Percentiles rank a stretch among this genome's conserved stretches.
phyloP scores from a whole-genome alignment of 2,888 invertebrate genomes.

The Phytoseiulus persimilis region DNA sequence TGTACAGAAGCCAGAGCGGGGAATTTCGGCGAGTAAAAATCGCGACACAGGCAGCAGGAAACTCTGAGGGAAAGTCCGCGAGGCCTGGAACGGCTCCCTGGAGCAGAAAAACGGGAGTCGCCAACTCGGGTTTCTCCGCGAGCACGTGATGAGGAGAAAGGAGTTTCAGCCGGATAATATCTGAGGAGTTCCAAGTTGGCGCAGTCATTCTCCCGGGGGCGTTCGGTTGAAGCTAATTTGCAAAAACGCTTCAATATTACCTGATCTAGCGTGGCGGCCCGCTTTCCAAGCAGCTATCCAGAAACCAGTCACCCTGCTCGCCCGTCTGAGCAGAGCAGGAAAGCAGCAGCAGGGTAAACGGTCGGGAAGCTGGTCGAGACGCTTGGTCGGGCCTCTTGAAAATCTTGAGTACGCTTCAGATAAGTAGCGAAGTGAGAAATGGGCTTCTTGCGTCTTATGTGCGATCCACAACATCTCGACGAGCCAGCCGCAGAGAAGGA shows the following conservation, averaged over 20 bases:
- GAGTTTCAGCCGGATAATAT: background rate
- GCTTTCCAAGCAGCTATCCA: background rate
- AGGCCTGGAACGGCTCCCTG: background rate
- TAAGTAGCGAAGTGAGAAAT: constrained; percentile 18
- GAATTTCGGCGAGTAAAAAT: background rate
- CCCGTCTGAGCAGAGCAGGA: background rate
- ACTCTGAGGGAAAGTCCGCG: background rate
- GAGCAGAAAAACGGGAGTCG: background rate
- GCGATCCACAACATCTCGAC: background rate
- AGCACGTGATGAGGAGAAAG: background rate
- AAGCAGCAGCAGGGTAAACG: background rate
- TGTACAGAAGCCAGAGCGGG: background rate
- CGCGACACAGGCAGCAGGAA: background rate
- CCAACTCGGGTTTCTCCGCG: background rate
- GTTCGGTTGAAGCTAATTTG: background rate
- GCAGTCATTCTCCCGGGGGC: background rate
- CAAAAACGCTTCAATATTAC: background rate
- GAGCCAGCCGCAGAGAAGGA: background rate
- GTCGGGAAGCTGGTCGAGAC: constrained; percentile 5
- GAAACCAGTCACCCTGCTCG: background rate
- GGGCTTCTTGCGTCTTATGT: background rate
- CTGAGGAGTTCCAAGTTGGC: background rate
- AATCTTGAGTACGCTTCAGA: constrained; percentile 34
- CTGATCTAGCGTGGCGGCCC: constrained; percentile 5
- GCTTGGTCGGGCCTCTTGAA: constrained; percentile 29